Conservation (phyloP, 2,888 invertebrate species). For the Apocheima hispidaria region DNA sequence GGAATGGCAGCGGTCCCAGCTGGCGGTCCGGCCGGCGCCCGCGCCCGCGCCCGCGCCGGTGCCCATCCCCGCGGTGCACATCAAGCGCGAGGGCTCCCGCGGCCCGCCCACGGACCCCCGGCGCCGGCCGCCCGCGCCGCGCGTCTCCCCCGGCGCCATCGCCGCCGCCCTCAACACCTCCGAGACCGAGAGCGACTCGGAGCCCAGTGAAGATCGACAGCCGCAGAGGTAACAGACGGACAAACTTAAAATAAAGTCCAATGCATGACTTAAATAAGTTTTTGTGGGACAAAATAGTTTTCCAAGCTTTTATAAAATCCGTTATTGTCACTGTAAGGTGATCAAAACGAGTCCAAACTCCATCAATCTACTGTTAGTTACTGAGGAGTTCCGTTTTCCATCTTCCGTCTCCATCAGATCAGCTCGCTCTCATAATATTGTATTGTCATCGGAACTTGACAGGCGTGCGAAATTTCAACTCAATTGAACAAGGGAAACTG, state of each 20-base stretch:
- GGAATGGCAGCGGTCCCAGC: conserved; percentile 85
- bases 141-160: conserved; percentile 47
- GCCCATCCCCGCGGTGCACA: conserved; percentile 78
- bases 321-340: too few relatives aligned
- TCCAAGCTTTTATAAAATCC: too few relatives aligned
- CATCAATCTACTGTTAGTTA: too few relatives aligned
- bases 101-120: conserved; percentile 55
- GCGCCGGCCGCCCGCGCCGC: conserved; percentile 49
- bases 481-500: too few relatives aligned
- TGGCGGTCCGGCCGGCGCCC: conserved; percentile 50
- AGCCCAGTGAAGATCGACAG: conserved; percentile 60
- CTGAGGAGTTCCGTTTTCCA: too few relatives aligned
- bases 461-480: too few relatives aligned
- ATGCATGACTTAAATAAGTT: too few relatives aligned
- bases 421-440: too few relatives aligned
- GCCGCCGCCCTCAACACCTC: conserved; percentile 74
- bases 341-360: too few relatives aligned
- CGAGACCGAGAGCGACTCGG: conserved; percentile 68
- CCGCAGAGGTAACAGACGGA: conserved; percentile 55
- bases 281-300: too few relatives aligned
- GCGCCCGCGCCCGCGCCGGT: conserved; percentile 67
- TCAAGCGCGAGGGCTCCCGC: conserved; percentile 65
- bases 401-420: too few relatives aligned
- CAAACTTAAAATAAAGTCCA: neutral
- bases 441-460: too few relatives aligned